A percentile compares a stretch with the other conserved stretches of the same genome.
phyloP scores from a whole-genome alignment of 2,797 vertebrate genomes.

The Arctocebus calabarensis region DNA sequence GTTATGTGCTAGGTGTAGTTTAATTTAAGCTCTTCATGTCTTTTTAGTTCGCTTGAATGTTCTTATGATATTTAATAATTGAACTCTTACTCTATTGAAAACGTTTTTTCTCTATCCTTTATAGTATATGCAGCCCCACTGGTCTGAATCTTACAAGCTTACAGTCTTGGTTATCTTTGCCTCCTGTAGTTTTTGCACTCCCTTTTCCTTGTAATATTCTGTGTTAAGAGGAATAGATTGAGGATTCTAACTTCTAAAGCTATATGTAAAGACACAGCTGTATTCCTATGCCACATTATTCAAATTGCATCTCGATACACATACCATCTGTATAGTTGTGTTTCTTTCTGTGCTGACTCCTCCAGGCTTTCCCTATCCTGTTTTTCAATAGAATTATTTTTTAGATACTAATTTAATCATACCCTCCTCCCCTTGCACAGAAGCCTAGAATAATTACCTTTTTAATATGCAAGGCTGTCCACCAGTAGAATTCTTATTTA shows the following conservation, averaged over 20 bases:
- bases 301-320: conserved; percentile 56
- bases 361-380: conserved; percentile 14
- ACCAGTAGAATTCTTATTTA: conserved; percentile 15
- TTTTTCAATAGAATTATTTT: conserved; percentile 54
- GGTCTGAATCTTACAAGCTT: neutral
- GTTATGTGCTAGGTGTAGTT: neutral
- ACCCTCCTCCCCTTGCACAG: neutral
- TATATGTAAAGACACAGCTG: conserved; percentile 6
- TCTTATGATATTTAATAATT: neutral
- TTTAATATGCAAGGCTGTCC: conserved; percentile 7
- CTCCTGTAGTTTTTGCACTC: neutral
- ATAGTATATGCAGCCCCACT: neutral
- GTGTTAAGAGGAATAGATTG: neutral
- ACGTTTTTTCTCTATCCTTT: neutral
- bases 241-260: neutral
- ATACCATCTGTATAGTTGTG: conserved; percentile 36
- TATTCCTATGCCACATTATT: conserved; percentile 45
- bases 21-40: neutral
- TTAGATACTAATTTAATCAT: conserved; percentile 42
- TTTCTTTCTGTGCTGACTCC: conserved; percentile 48
- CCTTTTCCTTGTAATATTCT: neutral
- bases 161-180: neutral
- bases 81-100: neutral
- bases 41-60: conserved; percentile 12
- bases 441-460: conserved; percentile 14